A percentile compares a stretch with the other conserved stretches of the same genome.
Evolutionary conservation across 2,797 vertebrate genomes (phyloP).

Genomic region (Cuniculus paca): DNA sequence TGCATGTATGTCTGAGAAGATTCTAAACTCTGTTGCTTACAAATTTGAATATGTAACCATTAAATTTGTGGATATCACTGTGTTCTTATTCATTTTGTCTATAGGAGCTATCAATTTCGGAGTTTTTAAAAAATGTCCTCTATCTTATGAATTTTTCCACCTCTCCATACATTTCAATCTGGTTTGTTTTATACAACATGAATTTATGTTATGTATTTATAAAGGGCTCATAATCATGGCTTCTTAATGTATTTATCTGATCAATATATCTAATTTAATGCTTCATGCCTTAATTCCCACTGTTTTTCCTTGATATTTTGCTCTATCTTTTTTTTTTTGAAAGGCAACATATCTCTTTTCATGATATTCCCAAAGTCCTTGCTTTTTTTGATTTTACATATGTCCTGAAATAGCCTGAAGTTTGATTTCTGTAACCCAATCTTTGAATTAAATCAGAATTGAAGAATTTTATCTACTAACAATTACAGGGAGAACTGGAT

Average conservation of each 20-base stretch:
- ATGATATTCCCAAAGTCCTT: neutral
- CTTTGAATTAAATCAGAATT: conserved; percentile 25
- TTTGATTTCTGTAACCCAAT: conserved; percentile 3
- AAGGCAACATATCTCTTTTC: neutral
- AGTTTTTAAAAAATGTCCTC: neutral
- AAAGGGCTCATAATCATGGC: neutral
- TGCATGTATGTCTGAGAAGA: neutral
- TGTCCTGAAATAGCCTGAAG: neutral
- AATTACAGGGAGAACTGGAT: neutral
- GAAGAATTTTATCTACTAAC: neutral
- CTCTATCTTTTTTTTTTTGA: neutral
- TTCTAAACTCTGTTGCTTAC: neutral
- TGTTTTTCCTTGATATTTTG: conserved; percentile 32
- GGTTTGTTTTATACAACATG: neutral
- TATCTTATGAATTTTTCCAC: neutral
- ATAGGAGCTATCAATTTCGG: neutral
- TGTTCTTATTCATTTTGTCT: neutral
- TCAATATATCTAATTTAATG: neutral
- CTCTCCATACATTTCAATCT: neutral
- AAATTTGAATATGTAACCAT: neutral
- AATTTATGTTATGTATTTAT: neutral
- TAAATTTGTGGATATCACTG: neutral
- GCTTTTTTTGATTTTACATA: neutral
- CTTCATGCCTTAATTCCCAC: neutral
- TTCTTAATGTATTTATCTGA: neutral